Base-by-base conservation (phyloP, 2,888 invertebrate species). In the Aphodius sticticus region DNA sequence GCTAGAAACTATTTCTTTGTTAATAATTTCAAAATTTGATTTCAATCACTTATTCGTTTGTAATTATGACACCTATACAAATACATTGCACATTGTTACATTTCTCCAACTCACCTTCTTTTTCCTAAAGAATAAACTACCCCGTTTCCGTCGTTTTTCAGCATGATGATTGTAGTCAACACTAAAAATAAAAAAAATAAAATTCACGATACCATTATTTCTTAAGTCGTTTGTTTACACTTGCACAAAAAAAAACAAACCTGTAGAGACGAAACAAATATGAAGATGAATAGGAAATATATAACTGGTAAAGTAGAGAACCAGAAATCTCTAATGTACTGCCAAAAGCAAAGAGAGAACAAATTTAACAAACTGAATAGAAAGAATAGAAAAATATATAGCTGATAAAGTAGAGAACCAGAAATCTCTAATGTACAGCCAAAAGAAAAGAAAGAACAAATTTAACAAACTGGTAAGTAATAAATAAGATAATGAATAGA, bases 91-190 rank as follows among this genome's bases (percentile, higher is more conserved):
- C 26, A 26, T 26, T 26, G 26, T 26, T 26, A 26, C 26, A 26
- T 26, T 26, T 26, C 3, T 26, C 26, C 26, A 26, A 53, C 53
- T 83, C 87, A 92, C 97, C 92, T 96, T 96, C 90, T 96, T 97
- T 90, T 97, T 97, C 83, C 97, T 93, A 88, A 97, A 97, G 92
- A 97, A 97, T 81, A 97, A 90, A 84, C 97, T 97, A 78, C 96
- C 96, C 77, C 97, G 91, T 90, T 97, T 97, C 84, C 96, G 92
- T 85, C 96, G 91, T 87, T 97, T 97, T 86, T 96, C 96, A 16
- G 95, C 93, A 87, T 95, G 95, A 86, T 95, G 94, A 86, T 94
- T 94, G 84, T 93, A 92, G 53, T 91, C 90, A 84, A 91, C 91
- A 87, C 92, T 92, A 90, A 84, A 86, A 84, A 82, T 78, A 81